These are phyloP conservation scores for Oceanodroma tethys DNA, from an alignment of 2,113 vertebrate genomes.

Conservation along the genomic window DNA sequence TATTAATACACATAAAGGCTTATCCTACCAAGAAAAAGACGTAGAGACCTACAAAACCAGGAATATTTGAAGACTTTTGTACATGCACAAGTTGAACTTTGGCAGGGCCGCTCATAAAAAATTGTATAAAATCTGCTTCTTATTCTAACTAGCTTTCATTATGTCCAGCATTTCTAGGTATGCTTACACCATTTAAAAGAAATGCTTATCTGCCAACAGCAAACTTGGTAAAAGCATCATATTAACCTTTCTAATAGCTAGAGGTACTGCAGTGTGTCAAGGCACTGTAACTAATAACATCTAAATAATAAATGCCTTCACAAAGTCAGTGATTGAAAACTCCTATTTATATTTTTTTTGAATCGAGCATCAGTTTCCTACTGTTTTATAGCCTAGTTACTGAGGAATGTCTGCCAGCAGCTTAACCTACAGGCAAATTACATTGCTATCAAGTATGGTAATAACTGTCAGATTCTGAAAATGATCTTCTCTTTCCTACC, in stretches of 20 bases:
- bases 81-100: not conserved
- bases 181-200: not conserved
- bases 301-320: not conserved
- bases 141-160: not conserved
- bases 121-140: not conserved
- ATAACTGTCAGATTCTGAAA: not conserved
- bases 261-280: not conserved
- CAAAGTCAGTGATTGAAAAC: not conserved
- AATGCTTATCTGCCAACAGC: not conserved
- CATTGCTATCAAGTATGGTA: not conserved
- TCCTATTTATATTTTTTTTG: not conserved
- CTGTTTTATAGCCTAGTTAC: not conserved
- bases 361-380: not conserved
- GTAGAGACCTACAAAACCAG: not conserved
- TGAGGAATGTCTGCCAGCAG: not conserved
- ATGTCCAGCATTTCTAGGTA: not conserved
- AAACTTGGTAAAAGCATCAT: not conserved
- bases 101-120: not conserved
- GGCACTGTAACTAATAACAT: not conserved
- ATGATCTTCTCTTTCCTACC: not conserved
- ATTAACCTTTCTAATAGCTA: not conserved
- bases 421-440: constrained; percentile 1
- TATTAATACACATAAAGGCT: not conserved
- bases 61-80: not conserved
- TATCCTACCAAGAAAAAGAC: not conserved